phyloP scores from a whole-genome alignment of 1,140 invertebrate species.

The Radopholus similis region DNA sequence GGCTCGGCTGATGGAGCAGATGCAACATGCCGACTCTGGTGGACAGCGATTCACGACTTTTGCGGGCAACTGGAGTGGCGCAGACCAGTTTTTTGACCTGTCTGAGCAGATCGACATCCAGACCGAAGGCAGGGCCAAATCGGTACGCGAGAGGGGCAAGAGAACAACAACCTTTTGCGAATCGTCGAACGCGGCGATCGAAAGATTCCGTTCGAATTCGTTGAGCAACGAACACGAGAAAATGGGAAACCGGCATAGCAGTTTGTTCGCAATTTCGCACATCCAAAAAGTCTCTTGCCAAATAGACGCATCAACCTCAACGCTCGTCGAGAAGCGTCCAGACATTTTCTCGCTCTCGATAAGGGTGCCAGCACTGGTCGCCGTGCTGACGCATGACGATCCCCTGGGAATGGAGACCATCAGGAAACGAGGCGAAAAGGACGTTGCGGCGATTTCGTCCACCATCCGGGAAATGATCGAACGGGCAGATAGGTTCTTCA shows the following conservation, averaged over 20 bases:
- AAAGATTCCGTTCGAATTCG: not conserved
- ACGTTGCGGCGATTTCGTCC: not conserved
- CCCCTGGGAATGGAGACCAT: constrained; percentile 22
- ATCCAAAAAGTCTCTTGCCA: too few species aligned
- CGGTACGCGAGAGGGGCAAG: not conserved
- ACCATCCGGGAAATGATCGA: constrained; percentile 16
- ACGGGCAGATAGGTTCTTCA: constrained; percentile 24
- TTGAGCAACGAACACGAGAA: not conserved
- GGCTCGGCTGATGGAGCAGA: constrained; percentile 26
- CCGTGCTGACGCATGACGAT: constrained; percentile 40
- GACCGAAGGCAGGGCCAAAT: not conserved
- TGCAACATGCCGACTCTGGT: constrained; percentile 11
- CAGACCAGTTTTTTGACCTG: constrained; percentile 25
- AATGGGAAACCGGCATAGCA: not conserved
- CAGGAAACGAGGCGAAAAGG: too few species aligned
- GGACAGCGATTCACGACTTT: not conserved
- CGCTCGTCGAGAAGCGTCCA: constrained; percentile 36
- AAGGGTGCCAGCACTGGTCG: constrained; percentile 20
- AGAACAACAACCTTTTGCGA: not conserved
- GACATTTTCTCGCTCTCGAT: constrained; percentile 33
- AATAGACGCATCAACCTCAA: constrained; percentile 25
- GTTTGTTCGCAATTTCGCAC: constrained; percentile 1
- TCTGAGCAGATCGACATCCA: not conserved
- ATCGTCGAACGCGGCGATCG: not conserved
- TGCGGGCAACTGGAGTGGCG: constrained; percentile 17